Evolutionary conservation across 35 echinoderm and acorn worm species (phyloP).

Genomic region (Apostichopus japonicus): DNA sequence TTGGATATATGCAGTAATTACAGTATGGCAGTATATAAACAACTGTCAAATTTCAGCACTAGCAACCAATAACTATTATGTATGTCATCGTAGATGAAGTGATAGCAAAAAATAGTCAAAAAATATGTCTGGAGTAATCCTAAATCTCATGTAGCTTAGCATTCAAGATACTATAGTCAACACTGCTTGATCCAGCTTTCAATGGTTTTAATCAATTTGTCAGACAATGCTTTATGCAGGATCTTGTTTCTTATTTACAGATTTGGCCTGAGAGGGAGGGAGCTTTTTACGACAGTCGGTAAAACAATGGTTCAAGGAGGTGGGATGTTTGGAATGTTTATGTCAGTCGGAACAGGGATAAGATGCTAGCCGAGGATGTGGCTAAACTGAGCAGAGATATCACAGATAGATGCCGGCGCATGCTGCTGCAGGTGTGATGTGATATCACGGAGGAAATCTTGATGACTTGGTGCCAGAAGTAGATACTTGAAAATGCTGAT

Average conservation of each 20-base stretch:
- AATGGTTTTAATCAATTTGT: too few relatives aligned
- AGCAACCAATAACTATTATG: too few relatives aligned
- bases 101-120: too few relatives aligned
- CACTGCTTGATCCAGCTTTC: too few relatives aligned
- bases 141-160: too few relatives aligned
- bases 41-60: too few relatives aligned
- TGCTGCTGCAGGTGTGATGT: background rate
- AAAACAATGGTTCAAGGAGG: constrained; percentile 98
- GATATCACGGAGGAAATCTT: background rate
- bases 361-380: constrained; percentile 58
- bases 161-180: too few relatives aligned
- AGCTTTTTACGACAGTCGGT: constrained; percentile 86
- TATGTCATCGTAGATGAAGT: too few relatives aligned
- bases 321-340: constrained; percentile 95
- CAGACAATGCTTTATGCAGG: too few relatives aligned
- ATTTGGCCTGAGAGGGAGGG: constrained; percentile 90
- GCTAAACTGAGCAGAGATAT: background rate
- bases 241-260: constrained; percentile 56
- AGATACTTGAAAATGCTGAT: background rate
- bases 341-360: constrained; percentile 96
- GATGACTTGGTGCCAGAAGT: background rate
- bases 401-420: background rate
- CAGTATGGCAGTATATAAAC: too few relatives aligned
- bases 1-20: too few relatives aligned
- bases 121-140: too few relatives aligned